Conservation (phyloP, 2,888 invertebrate species). For the Drosophila emarginata region DNA sequence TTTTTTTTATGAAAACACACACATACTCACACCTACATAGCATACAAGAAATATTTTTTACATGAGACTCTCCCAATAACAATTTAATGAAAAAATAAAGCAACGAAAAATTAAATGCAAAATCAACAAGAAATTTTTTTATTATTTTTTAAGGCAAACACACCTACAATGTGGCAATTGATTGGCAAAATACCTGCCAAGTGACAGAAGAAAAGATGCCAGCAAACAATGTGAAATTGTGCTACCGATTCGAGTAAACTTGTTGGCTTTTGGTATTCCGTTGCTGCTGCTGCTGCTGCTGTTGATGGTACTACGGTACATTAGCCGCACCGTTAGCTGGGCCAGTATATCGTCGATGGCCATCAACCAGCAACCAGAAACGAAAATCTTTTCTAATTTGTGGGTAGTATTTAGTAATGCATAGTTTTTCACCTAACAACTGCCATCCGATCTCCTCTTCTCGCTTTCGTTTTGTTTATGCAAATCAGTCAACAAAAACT, state of each 20-base stretch:
- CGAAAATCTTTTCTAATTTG: constrained; percentile 65
- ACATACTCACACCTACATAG: constrained; percentile 54
- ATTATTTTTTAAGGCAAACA: constrained; percentile 24
- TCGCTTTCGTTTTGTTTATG: constrained; percentile 54
- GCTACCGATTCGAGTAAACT: constrained; percentile 57
- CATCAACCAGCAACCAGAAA: constrained; percentile 49
- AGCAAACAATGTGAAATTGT: constrained; percentile 63
- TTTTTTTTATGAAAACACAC: constrained; percentile 38
- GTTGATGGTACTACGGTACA: constrained; percentile 45
- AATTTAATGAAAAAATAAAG: constrained; percentile 23
- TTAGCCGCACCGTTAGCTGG: constrained; percentile 56
- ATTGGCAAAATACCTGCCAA: constrained; percentile 60
- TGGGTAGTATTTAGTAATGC: constrained; percentile 55
- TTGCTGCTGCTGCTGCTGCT: constrained; percentile 20
- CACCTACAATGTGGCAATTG: constrained; percentile 64
- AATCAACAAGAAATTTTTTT: constrained; percentile 56
- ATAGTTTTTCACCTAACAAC: constrained; percentile 51
- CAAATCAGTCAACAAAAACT: constrained; percentile 53
- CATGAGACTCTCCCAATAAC: constrained; percentile 46
- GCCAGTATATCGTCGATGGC: constrained; percentile 22
- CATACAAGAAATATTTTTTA: constrained; percentile 63
- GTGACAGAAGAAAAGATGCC: constrained; percentile 61
- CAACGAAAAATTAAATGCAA: constrained; percentile 58
- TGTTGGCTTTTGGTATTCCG: constrained; percentile 33
- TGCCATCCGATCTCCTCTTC: constrained; percentile 26